phyloP scores from a whole-genome alignment of 1,140 invertebrate genomes.

The Condylostylus longicornis region DNA sequence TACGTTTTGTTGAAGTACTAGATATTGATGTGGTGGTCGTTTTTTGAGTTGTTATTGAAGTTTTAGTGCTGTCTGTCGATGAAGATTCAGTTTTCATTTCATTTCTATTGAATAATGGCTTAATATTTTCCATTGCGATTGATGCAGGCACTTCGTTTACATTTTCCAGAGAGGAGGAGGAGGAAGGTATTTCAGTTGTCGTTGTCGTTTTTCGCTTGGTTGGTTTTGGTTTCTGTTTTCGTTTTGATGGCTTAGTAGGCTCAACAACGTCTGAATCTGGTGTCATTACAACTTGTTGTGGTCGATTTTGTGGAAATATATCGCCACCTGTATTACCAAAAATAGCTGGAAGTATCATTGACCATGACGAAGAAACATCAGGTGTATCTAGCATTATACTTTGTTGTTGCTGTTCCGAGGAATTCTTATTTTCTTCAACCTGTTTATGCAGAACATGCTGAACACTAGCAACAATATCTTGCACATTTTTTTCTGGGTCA shows the following conservation, averaged over 20 bases:
- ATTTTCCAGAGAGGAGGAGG: conserved; percentile 11
- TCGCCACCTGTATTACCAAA: conserved; percentile 53
- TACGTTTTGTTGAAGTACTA: conserved; percentile 8
- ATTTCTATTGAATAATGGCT: too few species aligned
- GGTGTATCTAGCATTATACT: conserved; percentile 50
- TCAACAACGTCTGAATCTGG: conserved; percentile 41
- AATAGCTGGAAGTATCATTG: conserved; percentile 58
- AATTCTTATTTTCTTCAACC: conserved; percentile 50
- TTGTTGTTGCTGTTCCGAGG: conserved; percentile 33
- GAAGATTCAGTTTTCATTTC: conserved; percentile 15
- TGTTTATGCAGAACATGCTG: conserved; percentile 66
- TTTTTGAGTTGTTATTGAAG: conserved; percentile 7
- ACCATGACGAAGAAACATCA: conserved; percentile 60
- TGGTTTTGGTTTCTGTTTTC: conserved; percentile 18
- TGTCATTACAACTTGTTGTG: conserved; percentile 35
- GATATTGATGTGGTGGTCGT: conserved; percentile 4
- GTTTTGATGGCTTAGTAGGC: conserved; percentile 15
- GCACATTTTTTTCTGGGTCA: conserved; percentile 47
- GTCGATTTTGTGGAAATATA: conserved; percentile 39
- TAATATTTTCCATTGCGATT: conserved; percentile 3
- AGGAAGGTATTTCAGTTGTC: conserved; percentile 13
- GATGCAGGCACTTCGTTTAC: neutral
- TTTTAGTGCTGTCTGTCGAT: conserved; percentile 11
- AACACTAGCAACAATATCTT: conserved; percentile 63
- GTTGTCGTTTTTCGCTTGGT: conserved; percentile 18